Evolutionary conservation across 2,113 vertebrate species (phyloP).

Genomic region (Rhynchomys soricoides): DNA sequence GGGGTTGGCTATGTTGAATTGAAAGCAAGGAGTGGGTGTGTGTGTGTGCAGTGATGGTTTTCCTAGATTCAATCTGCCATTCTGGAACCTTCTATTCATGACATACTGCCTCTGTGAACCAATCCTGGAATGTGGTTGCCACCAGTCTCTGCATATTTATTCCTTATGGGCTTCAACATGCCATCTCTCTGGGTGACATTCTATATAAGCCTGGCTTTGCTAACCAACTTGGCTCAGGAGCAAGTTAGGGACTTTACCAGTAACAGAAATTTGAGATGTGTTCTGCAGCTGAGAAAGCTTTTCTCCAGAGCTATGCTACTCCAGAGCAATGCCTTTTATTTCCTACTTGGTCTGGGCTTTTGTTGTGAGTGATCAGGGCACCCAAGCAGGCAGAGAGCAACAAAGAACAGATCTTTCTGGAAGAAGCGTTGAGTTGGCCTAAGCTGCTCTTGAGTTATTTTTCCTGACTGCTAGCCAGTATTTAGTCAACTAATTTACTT

Average conservation of each 20-base stretch:
- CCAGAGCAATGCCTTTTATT: neutral
- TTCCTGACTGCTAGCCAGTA: conserved; percentile 43
- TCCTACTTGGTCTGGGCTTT: neutral
- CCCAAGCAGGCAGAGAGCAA: neutral
- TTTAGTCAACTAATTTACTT: neutral
- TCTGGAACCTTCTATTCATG: neutral
- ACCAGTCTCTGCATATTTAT: neutral
- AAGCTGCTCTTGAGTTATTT: conserved; percentile 55
- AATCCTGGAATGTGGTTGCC: neutral
- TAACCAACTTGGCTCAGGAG: neutral
- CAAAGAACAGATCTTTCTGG: neutral
- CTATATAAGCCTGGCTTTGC: neutral
- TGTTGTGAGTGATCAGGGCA: neutral
- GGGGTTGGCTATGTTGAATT: neutral
- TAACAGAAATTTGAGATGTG: neutral
- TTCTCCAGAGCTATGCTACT: neutral
- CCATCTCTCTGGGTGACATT: neutral
- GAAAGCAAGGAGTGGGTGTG: neutral
- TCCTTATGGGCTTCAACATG: neutral
- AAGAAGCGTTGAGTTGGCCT: neutral
- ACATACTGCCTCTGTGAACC: neutral
- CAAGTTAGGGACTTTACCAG: neutral
- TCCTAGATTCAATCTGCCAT: neutral
- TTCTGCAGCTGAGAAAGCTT: neutral
- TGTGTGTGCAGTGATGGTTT: neutral